These are phyloP conservation scores for Macroglossus sobrinus DNA, from an alignment of 2,113 vertebrate genomes.

Conservation along the genomic window DNA sequence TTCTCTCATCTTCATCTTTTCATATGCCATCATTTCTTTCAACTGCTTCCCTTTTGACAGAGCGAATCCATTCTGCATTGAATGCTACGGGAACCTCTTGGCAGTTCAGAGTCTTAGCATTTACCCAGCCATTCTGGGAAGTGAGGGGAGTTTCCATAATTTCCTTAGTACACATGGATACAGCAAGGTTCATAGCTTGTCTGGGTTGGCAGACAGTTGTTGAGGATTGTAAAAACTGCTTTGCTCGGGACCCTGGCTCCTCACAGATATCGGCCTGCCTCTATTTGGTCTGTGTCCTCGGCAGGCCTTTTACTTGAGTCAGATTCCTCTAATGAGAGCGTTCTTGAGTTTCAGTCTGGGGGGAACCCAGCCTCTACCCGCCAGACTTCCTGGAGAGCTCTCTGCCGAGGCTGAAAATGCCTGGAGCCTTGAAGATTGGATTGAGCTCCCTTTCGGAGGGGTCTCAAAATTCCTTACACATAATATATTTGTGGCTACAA, in stretches of 20 bases:
- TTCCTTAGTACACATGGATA: constrained; percentile 46
- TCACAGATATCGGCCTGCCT: constrained; percentile 29
- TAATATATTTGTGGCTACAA: constrained; percentile 68
- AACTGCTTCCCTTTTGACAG: background rate
- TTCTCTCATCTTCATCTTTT: background rate
- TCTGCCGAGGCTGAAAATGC: constrained; percentile 35
- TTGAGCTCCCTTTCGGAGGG: constrained; percentile 38
- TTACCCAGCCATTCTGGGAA: constrained; percentile 34
- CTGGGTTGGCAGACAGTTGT: constrained; percentile 33
- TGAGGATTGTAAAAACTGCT: constrained; percentile 51
- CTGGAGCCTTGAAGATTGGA: constrained; percentile 48
- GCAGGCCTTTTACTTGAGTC: constrained; percentile 68
- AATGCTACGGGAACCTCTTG: background rate
- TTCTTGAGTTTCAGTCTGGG: constrained; percentile 73
- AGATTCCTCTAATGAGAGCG: constrained; percentile 67
- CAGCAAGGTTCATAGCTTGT: constrained; percentile 6
- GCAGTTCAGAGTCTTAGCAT: background rate
- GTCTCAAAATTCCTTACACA: constrained; percentile 66
- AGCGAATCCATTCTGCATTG: background rate
- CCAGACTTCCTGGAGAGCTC: constrained; percentile 68
- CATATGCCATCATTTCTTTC: background rate
- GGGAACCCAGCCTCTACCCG: constrained; percentile 58
- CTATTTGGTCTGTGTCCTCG: constrained; percentile 67
- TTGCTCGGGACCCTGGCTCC: constrained; percentile 50
- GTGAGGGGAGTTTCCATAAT: constrained; percentile 3